Conservation (phyloP, 2,113 vertebrate genomes). For the Odocoileus virginianus region DNA sequence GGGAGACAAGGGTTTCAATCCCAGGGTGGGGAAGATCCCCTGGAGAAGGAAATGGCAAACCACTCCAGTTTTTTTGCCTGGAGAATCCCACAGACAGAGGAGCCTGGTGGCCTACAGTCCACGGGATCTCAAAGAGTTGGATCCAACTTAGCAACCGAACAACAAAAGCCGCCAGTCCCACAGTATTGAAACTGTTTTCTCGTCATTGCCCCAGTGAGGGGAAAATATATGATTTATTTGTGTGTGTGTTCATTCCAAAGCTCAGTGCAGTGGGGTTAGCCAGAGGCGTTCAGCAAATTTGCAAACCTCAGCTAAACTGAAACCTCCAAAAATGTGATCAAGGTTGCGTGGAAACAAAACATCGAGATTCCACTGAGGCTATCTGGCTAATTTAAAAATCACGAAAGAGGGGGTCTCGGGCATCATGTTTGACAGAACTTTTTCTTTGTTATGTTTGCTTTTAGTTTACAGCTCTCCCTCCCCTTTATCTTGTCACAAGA, state of each 20-base stretch:
- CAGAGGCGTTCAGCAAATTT: background rate
- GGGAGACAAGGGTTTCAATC: background rate
- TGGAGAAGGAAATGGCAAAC: background rate
- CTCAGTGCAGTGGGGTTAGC: background rate
- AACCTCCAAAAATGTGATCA: background rate
- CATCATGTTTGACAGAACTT: too few species aligned
- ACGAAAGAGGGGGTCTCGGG: background rate
- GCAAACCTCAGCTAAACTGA: background rate
- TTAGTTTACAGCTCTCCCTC: background rate
- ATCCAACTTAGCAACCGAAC: background rate
- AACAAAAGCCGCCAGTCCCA: background rate
- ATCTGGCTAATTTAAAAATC: background rate
- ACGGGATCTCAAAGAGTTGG: background rate
- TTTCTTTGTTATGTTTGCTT: background rate
- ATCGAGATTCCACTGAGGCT: background rate
- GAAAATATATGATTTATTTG: background rate
- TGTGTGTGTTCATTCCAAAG: background rate
- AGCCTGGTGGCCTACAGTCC: background rate
- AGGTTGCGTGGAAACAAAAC: background rate
- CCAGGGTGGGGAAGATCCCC: background rate
- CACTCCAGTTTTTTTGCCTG: background rate
- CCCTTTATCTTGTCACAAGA: background rate
- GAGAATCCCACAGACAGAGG: background rate
- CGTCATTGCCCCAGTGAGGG: fast-evolving
- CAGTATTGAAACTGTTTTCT: background rate